Conservation (phyloP, 2,888 invertebrate genomes). For the Ceraclea dissimilis region DNA sequence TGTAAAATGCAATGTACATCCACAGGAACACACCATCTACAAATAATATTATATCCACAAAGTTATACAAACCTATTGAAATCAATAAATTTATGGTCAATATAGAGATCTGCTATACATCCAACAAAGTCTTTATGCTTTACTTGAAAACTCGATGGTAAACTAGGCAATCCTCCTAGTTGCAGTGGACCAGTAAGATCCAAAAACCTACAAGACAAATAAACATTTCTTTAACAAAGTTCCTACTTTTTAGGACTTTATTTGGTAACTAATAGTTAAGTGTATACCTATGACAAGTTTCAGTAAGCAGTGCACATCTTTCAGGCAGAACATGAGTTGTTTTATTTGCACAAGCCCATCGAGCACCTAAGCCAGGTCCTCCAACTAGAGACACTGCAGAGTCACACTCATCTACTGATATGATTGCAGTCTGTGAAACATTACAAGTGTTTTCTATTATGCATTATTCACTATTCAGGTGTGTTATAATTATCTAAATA, state of each 20-base stretch:
- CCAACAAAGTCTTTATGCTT: constrained; percentile 78
- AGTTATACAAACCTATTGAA: constrained; percentile 56
- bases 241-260: neutral
- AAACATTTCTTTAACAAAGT: neutral
- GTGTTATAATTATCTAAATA: neutral
- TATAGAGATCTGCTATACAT: constrained; percentile 80
- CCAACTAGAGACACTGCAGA: constrained; percentile 70
- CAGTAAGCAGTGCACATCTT: constrained; percentile 65
- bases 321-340: constrained; percentile 66
- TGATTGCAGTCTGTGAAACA: constrained; percentile 59
- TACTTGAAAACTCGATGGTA: constrained; percentile 71
- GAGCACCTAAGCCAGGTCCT: constrained; percentile 60
- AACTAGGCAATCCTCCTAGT: constrained; percentile 81
- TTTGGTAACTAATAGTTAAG: neutral
- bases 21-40: constrained; percentile 1
- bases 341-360: constrained; percentile 77
- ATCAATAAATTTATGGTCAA: constrained; percentile 82
- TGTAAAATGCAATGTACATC: neutral
- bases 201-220: constrained; percentile 55
- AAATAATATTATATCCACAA: too few relatives aligned
- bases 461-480: neutral
- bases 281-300: constrained; percentile 61
- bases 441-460: neutral
- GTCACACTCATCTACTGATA: constrained; percentile 84
- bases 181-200: constrained; percentile 91